Evolutionary conservation across 1,140 invertebrate genomes (phyloP), one percentile per base, ranked within the genome.

Genomic region (fruit fly (Drosophila melanogaster)): DNA sequence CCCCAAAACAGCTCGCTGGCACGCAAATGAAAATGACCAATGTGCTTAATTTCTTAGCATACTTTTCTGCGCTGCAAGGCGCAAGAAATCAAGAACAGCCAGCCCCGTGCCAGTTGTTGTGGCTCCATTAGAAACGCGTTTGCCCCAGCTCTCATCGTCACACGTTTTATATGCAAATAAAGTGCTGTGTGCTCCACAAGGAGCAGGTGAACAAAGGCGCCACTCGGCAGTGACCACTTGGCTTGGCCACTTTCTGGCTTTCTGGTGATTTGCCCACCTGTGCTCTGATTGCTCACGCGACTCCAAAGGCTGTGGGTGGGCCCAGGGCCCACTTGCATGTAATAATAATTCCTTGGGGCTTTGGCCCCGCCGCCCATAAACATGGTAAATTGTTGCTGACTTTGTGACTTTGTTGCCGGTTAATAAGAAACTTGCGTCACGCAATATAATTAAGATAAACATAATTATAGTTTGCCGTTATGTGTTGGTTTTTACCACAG

Each of bases 401-500:
- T 83, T 53, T 64, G 79, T 81, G 67, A 81, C 81, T 85, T 85
- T 85, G 81, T 76, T 62, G 78, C 74, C 69, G 83, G 72, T 89
- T 89, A 87, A 89, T 89, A 89, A 77, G 84, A 84, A 89, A 90
- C 85, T 70, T 84, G 79, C 79, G 69, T 89, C 84, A 89, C 84
- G 84, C 84, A 90, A 89, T 89, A 89, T 89, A 89, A 89, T 89
- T 89, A 89, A 89, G 84, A 89, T 89, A 89, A 89, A 89, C 84
- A 89, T 89, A 89, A 89, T 89, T 89, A 89, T 89, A 84, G 84
- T 87, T 89, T 59, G 79, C 65, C 64, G 81, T 75, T 81, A 61
- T 81, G 62, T 84, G 53, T 77, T 83, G 75, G 40, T 77, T 74
- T 79, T 69, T 69, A 66, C 69, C 37, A 41, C 57, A 40, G 56